Percentiles rank a stretch among this genome's conserved stretches.
These are phyloP conservation scores for Avahi laniger DNA, from an alignment of 2,797 vertebrate species.

Conservation along the genomic window DNA sequence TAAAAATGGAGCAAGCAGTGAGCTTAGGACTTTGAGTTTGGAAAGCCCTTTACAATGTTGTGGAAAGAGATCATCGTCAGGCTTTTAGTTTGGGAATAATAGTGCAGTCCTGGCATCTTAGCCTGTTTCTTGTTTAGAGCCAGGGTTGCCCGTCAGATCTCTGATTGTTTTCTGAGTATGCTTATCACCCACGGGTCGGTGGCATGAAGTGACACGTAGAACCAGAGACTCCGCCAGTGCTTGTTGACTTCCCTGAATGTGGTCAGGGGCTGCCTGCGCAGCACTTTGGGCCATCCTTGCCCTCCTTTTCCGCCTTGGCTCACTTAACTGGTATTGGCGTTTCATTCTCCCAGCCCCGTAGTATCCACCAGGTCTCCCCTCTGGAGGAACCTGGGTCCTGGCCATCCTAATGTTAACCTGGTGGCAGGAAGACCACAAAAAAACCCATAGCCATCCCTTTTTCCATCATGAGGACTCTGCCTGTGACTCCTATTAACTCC, in stretches of 20 bases:
- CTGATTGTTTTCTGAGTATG: not conserved
- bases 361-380: not conserved
- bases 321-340: not conserved
- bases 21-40: not conserved
- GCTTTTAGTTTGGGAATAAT: not conserved
- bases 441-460: fast-evolving
- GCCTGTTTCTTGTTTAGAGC: not conserved
- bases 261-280: not conserved
- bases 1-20: not conserved
- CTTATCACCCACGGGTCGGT: not conserved
- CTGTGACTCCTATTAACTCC: not conserved
- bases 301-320: not conserved
- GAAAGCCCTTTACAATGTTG: not conserved
- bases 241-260: not conserved
- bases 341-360: not conserved
- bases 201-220: not conserved
- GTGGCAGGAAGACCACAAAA: not conserved
- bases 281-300: not conserved
- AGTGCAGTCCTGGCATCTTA: not conserved
- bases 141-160: not conserved
- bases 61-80: not conserved
- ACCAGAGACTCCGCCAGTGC: not conserved
- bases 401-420: not conserved
- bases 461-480: not conserved
- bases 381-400: not conserved